Evolutionary conservation across 2,797 vertebrate genomes (phyloP).

Genomic region (Phyllotis vaccarum): DNA sequence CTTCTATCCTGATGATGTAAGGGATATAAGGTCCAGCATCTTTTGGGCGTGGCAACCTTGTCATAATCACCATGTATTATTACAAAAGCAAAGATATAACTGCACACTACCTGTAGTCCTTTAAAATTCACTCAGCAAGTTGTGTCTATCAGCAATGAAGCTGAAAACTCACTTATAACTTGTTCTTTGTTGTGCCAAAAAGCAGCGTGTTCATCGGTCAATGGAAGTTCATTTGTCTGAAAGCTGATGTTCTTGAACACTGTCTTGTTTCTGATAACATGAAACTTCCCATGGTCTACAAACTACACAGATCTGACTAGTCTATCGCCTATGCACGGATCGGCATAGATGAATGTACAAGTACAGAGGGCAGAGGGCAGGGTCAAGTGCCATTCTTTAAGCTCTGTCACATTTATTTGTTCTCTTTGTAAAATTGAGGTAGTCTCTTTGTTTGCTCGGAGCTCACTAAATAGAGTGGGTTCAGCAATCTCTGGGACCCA

Average conservation of each 20-base stretch:
- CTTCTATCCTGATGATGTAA: neutral
- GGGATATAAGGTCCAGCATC: neutral
- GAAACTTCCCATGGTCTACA: neutral
- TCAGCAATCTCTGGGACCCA: neutral
- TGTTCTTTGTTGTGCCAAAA: neutral
- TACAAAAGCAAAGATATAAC: neutral
- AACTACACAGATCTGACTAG: neutral
- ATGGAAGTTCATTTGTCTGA: conserved; percentile 13
- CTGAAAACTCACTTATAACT: neutral
- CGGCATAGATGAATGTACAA: no score
- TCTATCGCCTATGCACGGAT: neutral
- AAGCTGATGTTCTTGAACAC: neutral
- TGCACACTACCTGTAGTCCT: neutral
- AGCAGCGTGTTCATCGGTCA: neutral
- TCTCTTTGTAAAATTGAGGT: neutral
- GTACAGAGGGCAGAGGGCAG: neutral
- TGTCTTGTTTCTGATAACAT: neutral
- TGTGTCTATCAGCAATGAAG: conserved; percentile 36
- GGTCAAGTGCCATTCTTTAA: neutral
- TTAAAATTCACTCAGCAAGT: neutral
- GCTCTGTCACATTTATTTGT: neutral
- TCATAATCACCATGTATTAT: neutral
- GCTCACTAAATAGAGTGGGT: neutral
- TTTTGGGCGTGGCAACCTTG: neutral
- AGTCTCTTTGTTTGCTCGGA: neutral